Evolutionary conservation across 1,140 invertebrate species (phyloP).

Genomic region (Aphis gossypii): DNA sequence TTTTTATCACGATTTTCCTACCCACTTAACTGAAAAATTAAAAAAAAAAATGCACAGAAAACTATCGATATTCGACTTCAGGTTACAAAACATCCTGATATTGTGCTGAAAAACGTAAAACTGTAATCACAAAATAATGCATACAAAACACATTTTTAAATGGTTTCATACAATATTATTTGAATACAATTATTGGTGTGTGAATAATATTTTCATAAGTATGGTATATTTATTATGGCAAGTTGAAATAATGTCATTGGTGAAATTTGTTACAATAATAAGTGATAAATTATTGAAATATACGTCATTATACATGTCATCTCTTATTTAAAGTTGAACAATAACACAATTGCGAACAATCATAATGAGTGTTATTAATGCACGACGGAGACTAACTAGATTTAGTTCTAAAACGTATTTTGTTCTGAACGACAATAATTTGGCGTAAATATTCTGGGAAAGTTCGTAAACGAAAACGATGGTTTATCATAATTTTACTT

Average conservation of each 20-base stretch:
- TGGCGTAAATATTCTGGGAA: neutral
- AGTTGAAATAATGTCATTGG: neutral
- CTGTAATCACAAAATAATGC: neutral
- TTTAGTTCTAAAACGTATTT: neutral
- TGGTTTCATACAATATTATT: neutral
- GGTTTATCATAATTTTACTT: neutral
- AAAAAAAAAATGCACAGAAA: constrained; percentile 15
- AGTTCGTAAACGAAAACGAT: neutral
- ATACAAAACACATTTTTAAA: neutral
- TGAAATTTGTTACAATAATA: neutral
- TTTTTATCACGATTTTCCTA: constrained; percentile 33
- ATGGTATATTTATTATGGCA: neutral
- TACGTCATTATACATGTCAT: neutral
- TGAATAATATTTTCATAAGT: too few species aligned
- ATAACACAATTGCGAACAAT: neutral
- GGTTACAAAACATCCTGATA: neutral
- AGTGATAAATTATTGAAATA: neutral
- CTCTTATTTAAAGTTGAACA: neutral
- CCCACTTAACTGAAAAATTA: constrained; percentile 39
- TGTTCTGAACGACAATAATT: neutral
- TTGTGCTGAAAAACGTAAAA: neutral
- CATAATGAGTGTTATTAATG: neutral
- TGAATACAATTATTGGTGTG: neutral
- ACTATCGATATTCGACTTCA: neutral
- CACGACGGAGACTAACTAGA: neutral